Evolutionary conservation across 2,113 vertebrate genomes (phyloP), one percentile per base, ranked within the genome.

Genomic region (Catagonus wagneri): DNA sequence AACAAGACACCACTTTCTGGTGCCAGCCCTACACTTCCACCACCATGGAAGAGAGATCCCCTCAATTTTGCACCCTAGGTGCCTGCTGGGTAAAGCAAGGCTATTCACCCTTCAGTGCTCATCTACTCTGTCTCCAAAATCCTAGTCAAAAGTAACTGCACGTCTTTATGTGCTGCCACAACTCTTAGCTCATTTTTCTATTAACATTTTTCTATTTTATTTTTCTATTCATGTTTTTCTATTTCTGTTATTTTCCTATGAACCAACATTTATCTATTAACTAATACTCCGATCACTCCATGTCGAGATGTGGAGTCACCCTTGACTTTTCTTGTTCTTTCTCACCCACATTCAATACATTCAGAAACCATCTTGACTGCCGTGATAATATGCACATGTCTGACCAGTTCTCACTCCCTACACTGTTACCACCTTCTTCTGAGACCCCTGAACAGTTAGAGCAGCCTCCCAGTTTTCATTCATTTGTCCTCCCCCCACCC

Each of bases 291-390:
- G 32, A 36, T 90, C 79, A 32, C 39, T 54, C 52, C 14, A 20
- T 27, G 65, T 72, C 20, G 79, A 76, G 78, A 71, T 23, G 44
- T 74, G 50, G 39, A 83, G 61, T 74, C n/a, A 74, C 56, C 65
- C 54, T 91, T 56, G 22, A 66, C 34, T 87, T 56, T 22, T 23
- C 25, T 68, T 25, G 34, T 68, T 85, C 69, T 76, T 84, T 69
- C 52, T 69, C n/a, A 34, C 9, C 4, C 71, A 69, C 29, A 52
- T 68, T 90, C 22, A 71, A 44, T 32, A 19, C 39, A 39, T 79
- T 25, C 79, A 86, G 94, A 86, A 69, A 63, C 63, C n/a, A 39
- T 87, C 56, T 72, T 95, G 72, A 54, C 54, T 85, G n/a, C n/a
- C 22, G 72, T 91, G 75, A n/a, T 69, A 83, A 94, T 63, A 50